phyloP scores from a whole-genome alignment of 2,797 vertebrate genomes.

The Bovichtus variegatus region DNA sequence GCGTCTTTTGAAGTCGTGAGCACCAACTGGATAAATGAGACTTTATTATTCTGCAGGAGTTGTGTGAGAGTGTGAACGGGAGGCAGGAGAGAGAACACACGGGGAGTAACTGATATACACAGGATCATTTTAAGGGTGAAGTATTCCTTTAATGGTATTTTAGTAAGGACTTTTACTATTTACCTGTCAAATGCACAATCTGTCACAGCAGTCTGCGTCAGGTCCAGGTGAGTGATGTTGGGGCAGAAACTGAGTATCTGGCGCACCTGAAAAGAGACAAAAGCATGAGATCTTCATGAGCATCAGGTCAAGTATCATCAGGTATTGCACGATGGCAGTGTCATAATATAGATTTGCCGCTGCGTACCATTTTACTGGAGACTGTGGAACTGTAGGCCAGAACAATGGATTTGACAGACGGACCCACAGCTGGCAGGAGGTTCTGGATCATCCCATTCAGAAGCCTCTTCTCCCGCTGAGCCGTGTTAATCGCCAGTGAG shows the following conservation, averaged over 20 bases:
- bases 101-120: too few relatives aligned
- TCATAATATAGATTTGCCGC: neutral
- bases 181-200: conserved; percentile 98
- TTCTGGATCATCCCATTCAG: conserved; percentile 94
- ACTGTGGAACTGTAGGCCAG: conserved; percentile 95
- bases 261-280: conserved; percentile 86
- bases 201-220: conserved; percentile 95
- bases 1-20: too few relatives aligned
- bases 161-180: neutral
- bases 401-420: conserved; percentile 92
- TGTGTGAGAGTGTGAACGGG: too few relatives aligned
- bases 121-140: too few relatives aligned
- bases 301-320: too few relatives aligned
- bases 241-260: conserved; percentile 95
- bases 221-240: conserved; percentile 93
- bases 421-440: conserved; percentile 91
- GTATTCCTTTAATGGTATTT: too few relatives aligned
- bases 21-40: too few relatives aligned
- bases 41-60: too few relatives aligned
- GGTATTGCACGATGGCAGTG: neutral
- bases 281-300: neutral
- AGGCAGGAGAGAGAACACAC: too few relatives aligned
- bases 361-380: conserved; percentile 95
- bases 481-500: conserved; percentile 88
- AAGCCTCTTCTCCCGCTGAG: conserved; percentile 92